phyloP scores from a whole-genome alignment of 2,888 invertebrate species.

The Mimumesa dahlbomi region DNA sequence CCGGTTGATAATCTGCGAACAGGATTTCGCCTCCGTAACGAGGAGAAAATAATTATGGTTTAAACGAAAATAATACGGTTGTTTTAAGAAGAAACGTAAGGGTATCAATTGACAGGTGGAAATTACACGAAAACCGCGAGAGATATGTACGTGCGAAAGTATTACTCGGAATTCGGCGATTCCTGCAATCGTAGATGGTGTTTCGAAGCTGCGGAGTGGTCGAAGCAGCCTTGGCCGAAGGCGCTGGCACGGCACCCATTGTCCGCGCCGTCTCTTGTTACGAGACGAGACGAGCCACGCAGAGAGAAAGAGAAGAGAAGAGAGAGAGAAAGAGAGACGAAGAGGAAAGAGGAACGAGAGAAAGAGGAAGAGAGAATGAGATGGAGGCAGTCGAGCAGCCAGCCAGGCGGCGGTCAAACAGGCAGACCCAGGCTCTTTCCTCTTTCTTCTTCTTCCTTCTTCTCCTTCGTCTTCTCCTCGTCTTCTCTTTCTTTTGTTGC shows the following conservation, averaged over 20 bases:
- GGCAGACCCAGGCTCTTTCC: conserved; percentile 53
- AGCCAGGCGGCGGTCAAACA: conserved; percentile 66
- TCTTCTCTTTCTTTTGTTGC: conserved; percentile 61
- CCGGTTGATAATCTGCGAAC: too few relatives aligned
- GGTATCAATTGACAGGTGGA: neutral
- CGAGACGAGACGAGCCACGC: conserved; percentile 71
- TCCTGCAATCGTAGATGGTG: conserved; percentile 56
- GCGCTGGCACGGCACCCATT: conserved; percentile 77
- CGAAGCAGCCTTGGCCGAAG: conserved; percentile 75
- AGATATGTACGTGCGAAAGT: conserved; percentile 6
- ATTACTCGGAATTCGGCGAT: conserved; percentile 51
- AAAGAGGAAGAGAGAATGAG: conserved; percentile 19
- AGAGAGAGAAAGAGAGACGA: conserved; percentile 28
- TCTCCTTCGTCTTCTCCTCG: conserved; percentile 39
- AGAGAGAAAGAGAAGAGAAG: conserved; percentile 12
- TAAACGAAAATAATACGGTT: neutral
- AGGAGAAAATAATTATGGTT: too few relatives aligned
- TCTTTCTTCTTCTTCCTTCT: conserved; percentile 11
- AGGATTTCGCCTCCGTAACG: too few relatives aligned
- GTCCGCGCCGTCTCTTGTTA: conserved; percentile 78
- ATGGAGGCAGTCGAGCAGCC: conserved; percentile 42
- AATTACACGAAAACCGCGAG: neutral
- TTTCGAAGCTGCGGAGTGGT: conserved; percentile 49
- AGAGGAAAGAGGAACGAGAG: too few relatives aligned
- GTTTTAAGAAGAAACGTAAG: neutral